Evolutionary conservation across 2,797 vertebrate species (phyloP), one percentile per base, ranked within the genome.

Genomic region (Hozukius guyotensis): DNA sequence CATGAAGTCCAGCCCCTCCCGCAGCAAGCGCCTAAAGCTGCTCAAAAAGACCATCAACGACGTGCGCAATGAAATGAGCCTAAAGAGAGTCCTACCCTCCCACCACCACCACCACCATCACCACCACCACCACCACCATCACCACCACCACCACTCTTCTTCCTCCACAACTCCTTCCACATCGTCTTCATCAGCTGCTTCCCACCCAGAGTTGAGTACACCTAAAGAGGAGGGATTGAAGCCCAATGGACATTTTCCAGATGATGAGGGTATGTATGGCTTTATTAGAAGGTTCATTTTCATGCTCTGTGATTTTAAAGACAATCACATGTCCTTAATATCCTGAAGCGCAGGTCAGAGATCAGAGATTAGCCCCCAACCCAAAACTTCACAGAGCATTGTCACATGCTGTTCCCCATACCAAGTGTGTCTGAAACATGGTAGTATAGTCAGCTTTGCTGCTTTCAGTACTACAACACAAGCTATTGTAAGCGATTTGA

Each of bases 1-100:
- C 84, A 99, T 99, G 98, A 99, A 99, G 93, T 97, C 97, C 87
- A 99, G 98, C 63, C 97, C 97, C 5, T 99, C 98, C 1, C 95
- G 98, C 88, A 99, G 97, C 93, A 99, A 98, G 92, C 96, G 98
- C 57, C 94, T 98, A 64, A 99, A 99, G 91, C 93, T 99, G 73
- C 94, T 99, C 64, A 99, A 98, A 86, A 99, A 97, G 91, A 97
- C 97, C 92, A 99, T 99, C 74, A 96, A 95, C 24, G 86, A 97
- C 9, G 94, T 99, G 38, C 97, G 98, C 62, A 96, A 86, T 36
- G 97, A 97, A 89, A 94, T 98, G 81, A 97, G 96, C 92, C 95
- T 98, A 29, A 97, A 95, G 64, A 96, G 96, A 78, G 93, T 93
- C 25, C 93, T 94, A 18, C 92, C 96, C 80, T 93, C 95, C 27